Percentiles rank a stretch among this genome's conserved stretches.
Evolutionary conservation across 2,888 invertebrate genomes (phyloP).

Genomic region (Oxyteleia sp.): DNA sequence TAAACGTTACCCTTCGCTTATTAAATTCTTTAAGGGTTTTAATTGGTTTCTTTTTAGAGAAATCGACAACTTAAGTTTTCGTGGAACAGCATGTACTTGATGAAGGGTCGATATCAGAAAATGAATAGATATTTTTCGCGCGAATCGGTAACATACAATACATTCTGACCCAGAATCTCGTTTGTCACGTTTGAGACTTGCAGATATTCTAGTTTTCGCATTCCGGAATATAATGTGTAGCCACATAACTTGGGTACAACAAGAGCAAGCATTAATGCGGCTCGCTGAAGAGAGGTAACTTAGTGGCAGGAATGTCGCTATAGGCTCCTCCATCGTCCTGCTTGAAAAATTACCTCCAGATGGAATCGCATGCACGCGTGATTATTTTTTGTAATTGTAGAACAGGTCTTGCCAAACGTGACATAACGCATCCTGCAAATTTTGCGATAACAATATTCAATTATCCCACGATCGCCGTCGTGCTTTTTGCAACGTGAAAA

Average conservation of each 20-base stretch:
- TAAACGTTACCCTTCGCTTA: too few relatives aligned
- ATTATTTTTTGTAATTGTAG: slow-evolving; percentile 56
- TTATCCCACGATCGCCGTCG: slow-evolving; percentile 9
- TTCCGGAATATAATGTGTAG: slow-evolving; percentile 55
- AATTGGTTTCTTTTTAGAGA: too few relatives aligned
- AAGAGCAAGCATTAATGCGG: slow-evolving; percentile 57
- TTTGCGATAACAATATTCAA: slow-evolving; percentile 40
- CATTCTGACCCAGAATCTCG: slow-evolving; percentile 35
- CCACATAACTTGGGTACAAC: slow-evolving; percentile 57
- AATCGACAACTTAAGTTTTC: too few relatives aligned
- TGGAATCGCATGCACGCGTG: slow-evolving; percentile 50
- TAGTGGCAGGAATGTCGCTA: slow-evolving; percentile 62
- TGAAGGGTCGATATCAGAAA: too few relatives aligned
- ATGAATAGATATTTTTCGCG: slow-evolving; percentile 35
- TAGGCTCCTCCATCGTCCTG: slow-evolving; percentile 25
- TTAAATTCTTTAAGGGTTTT: too few relatives aligned
- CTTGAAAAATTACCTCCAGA: slow-evolving; percentile 50
- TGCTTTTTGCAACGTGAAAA: not conserved
- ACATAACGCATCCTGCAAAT: slow-evolving; percentile 42
- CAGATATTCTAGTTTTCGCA: slow-evolving; percentile 58
- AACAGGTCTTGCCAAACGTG: slow-evolving; percentile 56
- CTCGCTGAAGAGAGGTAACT: slow-evolving; percentile 30
- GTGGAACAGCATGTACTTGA: too few relatives aligned
- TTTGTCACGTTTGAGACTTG: slow-evolving; percentile 45
- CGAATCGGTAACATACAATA: slow-evolving; percentile 21